phyloP scores from a whole-genome alignment of 2,113 vertebrate species.

The Pampusana beccarii region DNA sequence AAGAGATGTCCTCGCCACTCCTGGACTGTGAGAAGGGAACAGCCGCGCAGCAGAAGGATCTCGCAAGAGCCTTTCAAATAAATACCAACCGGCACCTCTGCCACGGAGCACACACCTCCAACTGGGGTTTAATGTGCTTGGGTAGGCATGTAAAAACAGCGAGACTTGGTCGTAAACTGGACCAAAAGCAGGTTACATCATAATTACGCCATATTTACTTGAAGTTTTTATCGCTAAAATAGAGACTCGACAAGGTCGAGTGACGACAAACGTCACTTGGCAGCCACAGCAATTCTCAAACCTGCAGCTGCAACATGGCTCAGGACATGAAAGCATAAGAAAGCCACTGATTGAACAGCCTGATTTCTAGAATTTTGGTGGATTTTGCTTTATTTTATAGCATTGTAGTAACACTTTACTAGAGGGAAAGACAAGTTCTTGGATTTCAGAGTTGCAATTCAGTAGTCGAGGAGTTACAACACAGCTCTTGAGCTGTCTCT shows the following conservation, averaged over 20 bases:
- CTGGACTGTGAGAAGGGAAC: neutral
- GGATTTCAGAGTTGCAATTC: neutral
- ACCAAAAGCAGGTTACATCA: neutral
- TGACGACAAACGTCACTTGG: neutral
- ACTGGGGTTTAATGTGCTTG: neutral
- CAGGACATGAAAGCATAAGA: neutral
- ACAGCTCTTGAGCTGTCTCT: neutral
- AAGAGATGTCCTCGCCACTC: neutral
- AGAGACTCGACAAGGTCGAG: neutral
- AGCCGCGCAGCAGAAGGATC: fast-evolving
- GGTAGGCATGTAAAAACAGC: neutral
- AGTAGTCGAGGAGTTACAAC: neutral
- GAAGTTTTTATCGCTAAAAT: neutral
- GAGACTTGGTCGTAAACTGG: neutral
- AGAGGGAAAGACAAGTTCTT: neutral
- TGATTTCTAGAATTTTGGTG: neutral
- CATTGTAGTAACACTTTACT: neutral
- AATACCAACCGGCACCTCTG: neutral
- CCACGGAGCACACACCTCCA: neutral
- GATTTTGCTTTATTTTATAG: neutral
- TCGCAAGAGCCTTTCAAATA: neutral
- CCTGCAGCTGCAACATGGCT: neutral
- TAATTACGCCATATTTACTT: neutral
- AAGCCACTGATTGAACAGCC: neutral
- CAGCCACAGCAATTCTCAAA: neutral